phyloP scores from a whole-genome alignment of 2,797 vertebrate species.

The Stomatorhinus walkeri region DNA sequence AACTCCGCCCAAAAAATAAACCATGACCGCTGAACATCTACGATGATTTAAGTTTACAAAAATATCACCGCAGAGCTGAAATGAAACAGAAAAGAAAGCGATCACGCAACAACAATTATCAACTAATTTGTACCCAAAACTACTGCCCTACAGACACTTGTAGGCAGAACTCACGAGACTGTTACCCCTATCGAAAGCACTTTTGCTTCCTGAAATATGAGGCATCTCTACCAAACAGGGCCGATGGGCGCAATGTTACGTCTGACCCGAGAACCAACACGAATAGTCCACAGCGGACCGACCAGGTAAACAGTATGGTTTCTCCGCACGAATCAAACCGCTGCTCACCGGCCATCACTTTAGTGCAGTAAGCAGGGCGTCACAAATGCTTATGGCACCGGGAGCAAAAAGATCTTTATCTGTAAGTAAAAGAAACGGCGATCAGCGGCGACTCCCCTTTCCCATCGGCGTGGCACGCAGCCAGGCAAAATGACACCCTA shows the following conservation, averaged over 20 bases:
- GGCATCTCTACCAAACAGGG: neutral
- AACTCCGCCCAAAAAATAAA: neutral
- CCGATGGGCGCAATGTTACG: neutral
- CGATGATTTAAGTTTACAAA: neutral
- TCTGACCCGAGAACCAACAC: neutral
- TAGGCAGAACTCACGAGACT: neutral
- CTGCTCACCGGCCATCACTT: neutral
- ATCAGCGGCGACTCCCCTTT: neutral
- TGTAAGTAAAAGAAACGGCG: neutral
- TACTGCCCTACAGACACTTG: neutral
- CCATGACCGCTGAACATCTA: neutral
- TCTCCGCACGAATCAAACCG: neutral
- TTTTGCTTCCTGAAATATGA: neutral
- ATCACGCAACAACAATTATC: neutral
- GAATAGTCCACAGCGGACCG: neutral
- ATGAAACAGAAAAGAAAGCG: neutral
- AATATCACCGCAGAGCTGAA: neutral
- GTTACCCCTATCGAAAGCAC: neutral
- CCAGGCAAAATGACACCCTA: slow-evolving; percentile 53
- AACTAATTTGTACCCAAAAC: neutral
- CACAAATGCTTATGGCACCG: neutral
- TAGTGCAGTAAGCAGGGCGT: neutral
- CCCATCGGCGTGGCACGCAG: neutral
- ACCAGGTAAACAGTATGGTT: neutral
- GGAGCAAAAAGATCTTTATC: neutral